Conservation (phyloP, 1,140 invertebrate species). For the Drosophila kohkoa region DNA sequence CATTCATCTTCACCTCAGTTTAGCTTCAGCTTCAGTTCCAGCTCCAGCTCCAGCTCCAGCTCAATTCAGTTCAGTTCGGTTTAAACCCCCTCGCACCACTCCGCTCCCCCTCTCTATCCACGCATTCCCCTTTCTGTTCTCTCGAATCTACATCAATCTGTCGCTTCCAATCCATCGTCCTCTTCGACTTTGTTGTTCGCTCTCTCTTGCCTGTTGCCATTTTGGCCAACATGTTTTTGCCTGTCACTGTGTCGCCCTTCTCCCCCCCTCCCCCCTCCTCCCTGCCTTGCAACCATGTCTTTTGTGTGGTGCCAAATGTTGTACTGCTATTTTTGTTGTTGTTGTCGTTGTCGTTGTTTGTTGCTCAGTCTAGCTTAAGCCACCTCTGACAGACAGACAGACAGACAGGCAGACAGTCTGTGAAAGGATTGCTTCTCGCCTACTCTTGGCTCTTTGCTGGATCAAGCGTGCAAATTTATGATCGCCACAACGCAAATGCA, state of each 20-base stretch:
- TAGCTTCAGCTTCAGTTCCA: slow-evolving; percentile 11
- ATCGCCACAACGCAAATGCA: neutral
- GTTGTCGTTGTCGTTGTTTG: neutral
- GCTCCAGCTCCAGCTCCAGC: slow-evolving; percentile 2
- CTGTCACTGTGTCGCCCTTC: slow-evolving; percentile 32
- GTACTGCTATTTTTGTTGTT: slow-evolving; percentile 16
- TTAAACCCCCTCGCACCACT: neutral
- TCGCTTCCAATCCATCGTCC: slow-evolving; percentile 64
- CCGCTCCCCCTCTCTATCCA: neutral
- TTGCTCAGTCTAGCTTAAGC: slow-evolving; percentile 55
- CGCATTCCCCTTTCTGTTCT: slow-evolving; percentile 14
- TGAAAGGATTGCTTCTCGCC: slow-evolving; percentile 51
- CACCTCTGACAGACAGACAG: slow-evolving; percentile 36
- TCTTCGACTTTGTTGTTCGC: neutral
- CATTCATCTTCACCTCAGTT: slow-evolving; percentile 49
- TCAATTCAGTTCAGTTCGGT: neutral
- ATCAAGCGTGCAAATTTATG: slow-evolving; percentile 5
- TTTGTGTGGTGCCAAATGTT: slow-evolving; percentile 41
- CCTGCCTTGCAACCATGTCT: neutral
- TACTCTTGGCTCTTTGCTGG: neutral
- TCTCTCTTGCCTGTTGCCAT: slow-evolving; percentile 37
- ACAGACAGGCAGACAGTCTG: slow-evolving; percentile 22
- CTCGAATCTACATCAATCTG: slow-evolving; percentile 66
- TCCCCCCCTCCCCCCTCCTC: neutral
- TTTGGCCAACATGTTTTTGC: slow-evolving; percentile 35